Conservation (phyloP, 2,797 vertebrate genomes). For the Mycteria americana region DNA sequence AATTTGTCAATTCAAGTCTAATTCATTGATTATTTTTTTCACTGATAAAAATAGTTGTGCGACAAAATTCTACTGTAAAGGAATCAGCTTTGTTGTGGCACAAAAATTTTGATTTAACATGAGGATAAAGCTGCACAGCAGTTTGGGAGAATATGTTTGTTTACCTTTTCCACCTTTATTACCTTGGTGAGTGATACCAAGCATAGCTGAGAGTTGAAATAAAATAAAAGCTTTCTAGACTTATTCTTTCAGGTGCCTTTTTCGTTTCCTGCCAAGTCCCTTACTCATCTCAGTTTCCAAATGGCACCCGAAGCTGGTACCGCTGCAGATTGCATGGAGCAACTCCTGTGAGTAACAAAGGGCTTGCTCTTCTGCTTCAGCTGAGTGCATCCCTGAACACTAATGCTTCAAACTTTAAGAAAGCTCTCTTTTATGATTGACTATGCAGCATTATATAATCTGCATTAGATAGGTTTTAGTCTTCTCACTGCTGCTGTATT, state of each 20-base stretch:
- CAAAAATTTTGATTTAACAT: neutral
- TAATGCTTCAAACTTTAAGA: neutral
- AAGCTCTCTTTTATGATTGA: neutral
- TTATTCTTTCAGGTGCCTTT: neutral
- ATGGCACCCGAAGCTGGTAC: neutral
- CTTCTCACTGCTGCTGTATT: neutral
- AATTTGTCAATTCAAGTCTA: neutral
- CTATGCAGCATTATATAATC: constrained; percentile 1
- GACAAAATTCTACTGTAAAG: neutral
- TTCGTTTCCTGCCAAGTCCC: neutral
- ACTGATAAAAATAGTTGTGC: neutral
- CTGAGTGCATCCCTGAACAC: neutral
- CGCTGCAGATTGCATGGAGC: neutral
- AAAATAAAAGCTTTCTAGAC: neutral
- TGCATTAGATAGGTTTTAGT: constrained; percentile 4
- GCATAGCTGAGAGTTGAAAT: neutral
- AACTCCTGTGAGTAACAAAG: neutral
- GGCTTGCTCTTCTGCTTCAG: neutral
- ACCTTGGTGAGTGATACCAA: neutral
- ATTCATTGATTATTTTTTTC: neutral
- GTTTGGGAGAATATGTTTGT: neutral
- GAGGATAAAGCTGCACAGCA: neutral
- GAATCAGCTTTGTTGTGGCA: neutral
- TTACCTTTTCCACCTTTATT: neutral
- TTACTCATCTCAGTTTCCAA: neutral